Base-by-base conservation (phyloP, 1,140 invertebrate species). In the Eubasilissa regina region DNA sequence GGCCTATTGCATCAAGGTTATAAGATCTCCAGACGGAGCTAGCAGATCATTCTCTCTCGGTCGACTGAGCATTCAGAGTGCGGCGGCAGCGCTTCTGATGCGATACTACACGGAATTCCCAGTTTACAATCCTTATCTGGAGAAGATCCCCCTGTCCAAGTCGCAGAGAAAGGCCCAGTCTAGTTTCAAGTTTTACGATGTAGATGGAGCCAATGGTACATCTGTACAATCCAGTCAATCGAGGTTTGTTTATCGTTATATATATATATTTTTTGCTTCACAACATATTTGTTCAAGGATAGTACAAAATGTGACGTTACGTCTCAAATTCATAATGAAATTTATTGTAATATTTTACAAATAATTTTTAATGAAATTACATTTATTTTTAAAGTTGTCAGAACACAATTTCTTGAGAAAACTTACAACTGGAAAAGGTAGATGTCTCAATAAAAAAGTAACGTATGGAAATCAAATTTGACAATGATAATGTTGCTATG, bases 111-210 rank as follows among this genome's bases (percentile, higher is more conserved):
- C 95, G 0, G 97, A 99, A 85, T 99, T 99, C 88, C 93, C 96
- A 0, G 96, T 97, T 77, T 99, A 98, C 85, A 99, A 99, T 89
- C 97, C 97, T 0, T 98, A 98, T 85, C 90, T 99, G 81, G 97
- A 98, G 86, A 92, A 96, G 75, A 91, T 97, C 80, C 96, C 96
- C 43, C 93, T 96, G 66, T 94, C 95, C 25, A 96, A 96, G 86
- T 94, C 94, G 0, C 91, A 93, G 81, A 91, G 94, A 77, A 95
- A 95, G 86, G 93, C 92, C 44, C 89, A 90, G 77, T 91, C 91
- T 0, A 96, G 95, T 85, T 97, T 98, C 84, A 99, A 99, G 85
- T 97, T 98, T 87, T 99, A 99, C 87, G 97, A 99, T 86, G 96
- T 99, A 0, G 98, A 99, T 85, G 96, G 94, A 15, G 91, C 92